Evolutionary conservation across 1,140 invertebrate species (phyloP).

Genomic region (Drosophila ficusphila): DNA sequence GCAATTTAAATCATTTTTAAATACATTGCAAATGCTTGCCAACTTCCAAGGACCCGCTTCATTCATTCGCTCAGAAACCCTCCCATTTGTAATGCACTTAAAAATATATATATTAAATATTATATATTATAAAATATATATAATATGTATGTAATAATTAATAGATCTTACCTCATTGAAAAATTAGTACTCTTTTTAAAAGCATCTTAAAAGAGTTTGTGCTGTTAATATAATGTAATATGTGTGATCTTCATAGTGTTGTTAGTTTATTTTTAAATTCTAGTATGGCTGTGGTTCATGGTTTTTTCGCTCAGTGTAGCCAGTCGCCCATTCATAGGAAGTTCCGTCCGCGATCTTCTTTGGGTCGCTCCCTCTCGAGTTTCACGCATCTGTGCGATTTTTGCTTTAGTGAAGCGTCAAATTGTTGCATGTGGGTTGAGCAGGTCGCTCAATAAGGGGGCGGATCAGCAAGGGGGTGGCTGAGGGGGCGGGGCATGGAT

Average conservation of each 20-base stretch:
- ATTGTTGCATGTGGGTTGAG: conserved; percentile 73
- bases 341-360: conserved; percentile 19
- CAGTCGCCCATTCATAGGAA: conserved; percentile 26
- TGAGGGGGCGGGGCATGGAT: neutral
- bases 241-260: too few species aligned
- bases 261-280: too few species aligned
- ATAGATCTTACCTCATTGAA: too few species aligned
- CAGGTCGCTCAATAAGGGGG: conserved; percentile 14
- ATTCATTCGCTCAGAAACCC: conserved; percentile 22
- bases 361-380: conserved; percentile 13
- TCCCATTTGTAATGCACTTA: conserved; percentile 1
- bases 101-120: neutral
- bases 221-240: too few species aligned
- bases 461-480: conserved; percentile 2
- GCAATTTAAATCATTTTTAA: conserved; percentile 5
- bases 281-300: too few species aligned
- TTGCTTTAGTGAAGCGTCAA: conserved; percentile 71
- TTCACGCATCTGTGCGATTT: conserved; percentile 73
- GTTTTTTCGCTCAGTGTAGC: conserved; percentile 3
- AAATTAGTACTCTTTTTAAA: too few species aligned
- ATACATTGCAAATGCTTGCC: conserved; percentile 23
- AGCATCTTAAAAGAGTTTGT: too few species aligned
- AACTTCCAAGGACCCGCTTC: conserved; percentile 21
- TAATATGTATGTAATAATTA: too few species aligned
- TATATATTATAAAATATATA: too few species aligned